Percentiles rank a stretch among this genome's conserved stretches.
phyloP scores from a whole-genome alignment of 2,797 vertebrate species.

The Crocidura indochinensis region DNA sequence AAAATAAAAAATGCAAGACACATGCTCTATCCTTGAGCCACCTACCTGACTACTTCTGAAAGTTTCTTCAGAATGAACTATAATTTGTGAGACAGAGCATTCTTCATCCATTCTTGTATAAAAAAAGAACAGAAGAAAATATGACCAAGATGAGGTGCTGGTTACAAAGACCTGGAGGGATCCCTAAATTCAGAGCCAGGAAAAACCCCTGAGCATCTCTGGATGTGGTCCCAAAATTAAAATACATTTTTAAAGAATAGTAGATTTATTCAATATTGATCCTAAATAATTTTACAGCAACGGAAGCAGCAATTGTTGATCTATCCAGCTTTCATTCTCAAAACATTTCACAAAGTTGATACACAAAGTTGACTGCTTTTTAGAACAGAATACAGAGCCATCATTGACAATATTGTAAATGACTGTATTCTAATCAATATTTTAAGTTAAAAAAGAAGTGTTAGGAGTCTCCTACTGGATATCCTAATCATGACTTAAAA shows the following conservation, averaged over 20 bases:
- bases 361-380: background rate
- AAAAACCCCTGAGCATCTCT: too few relatives aligned
- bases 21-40: too few relatives aligned
- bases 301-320: background rate
- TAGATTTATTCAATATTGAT: background rate
- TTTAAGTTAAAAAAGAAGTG: too few relatives aligned
- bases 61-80: background rate
- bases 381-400: background rate
- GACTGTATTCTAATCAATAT: too few relatives aligned
- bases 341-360: background rate
- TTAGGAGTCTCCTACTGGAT: too few relatives aligned
- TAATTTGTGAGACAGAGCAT: background rate
- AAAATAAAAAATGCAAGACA: too few relatives aligned
- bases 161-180: background rate
- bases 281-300: background rate
- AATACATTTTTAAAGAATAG: background rate
- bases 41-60: background rate
- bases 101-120: background rate
- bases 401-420: too few relatives aligned
- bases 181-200: too few relatives aligned
- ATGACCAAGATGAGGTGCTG: background rate
- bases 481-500: too few relatives aligned
- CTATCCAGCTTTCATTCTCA: background rate
- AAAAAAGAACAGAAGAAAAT: conserved; percentile 4
- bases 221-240: too few relatives aligned